A percentile compares a stretch with the other conserved stretches of the same genome.
Conservation (phyloP, 1,140 invertebrate genomes). For the Drosophila miranda region DNA sequence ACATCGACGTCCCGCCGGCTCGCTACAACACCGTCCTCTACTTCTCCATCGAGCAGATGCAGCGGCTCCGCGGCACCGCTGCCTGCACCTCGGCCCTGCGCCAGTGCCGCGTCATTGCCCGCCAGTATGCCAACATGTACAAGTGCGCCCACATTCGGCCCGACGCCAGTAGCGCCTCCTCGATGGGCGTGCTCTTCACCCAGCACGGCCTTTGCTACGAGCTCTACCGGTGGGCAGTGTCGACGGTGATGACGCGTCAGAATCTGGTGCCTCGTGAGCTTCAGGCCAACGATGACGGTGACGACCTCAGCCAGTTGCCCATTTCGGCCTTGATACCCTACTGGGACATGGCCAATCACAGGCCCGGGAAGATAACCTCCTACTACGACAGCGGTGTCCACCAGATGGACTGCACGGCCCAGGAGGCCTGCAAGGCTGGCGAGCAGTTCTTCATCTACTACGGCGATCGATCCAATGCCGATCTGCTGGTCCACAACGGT, state of each 20-base stretch:
- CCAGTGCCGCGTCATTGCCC: conserved; percentile 92
- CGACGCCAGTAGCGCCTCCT: conserved; percentile 64
- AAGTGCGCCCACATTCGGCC: conserved; percentile 87
- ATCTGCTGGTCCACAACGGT: conserved; percentile 95
- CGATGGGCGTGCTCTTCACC: conserved; percentile 84
- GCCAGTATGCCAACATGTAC: conserved; percentile 97
- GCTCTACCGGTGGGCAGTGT: conserved; percentile 96
- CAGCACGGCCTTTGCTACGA: conserved; percentile 91
- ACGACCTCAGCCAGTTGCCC: conserved; percentile 36
- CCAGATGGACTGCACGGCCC: conserved; percentile 90
- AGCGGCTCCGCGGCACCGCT: conserved; percentile 88
- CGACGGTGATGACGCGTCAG: conserved; percentile 96
- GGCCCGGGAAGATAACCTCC: conserved; percentile 90
- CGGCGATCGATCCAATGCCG: conserved; percentile 91
- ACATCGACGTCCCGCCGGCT: conserved; percentile 92
- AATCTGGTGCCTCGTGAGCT: conserved; percentile 91
- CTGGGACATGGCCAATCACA: conserved; percentile 98
- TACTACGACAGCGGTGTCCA: conserved; percentile 87
- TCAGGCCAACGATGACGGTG: conserved; percentile 83
- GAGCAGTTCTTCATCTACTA: conserved; percentile 97
- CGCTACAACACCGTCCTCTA: conserved; percentile 93
- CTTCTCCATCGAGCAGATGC: conserved; percentile 91
- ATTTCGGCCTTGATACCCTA: conserved; percentile 92
- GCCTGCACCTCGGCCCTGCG: conserved; percentile 90
- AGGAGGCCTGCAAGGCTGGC: conserved; percentile 87